Base-by-base conservation (phyloP, 2,888 invertebrate genomes). In the Galeruca laticollis region DNA sequence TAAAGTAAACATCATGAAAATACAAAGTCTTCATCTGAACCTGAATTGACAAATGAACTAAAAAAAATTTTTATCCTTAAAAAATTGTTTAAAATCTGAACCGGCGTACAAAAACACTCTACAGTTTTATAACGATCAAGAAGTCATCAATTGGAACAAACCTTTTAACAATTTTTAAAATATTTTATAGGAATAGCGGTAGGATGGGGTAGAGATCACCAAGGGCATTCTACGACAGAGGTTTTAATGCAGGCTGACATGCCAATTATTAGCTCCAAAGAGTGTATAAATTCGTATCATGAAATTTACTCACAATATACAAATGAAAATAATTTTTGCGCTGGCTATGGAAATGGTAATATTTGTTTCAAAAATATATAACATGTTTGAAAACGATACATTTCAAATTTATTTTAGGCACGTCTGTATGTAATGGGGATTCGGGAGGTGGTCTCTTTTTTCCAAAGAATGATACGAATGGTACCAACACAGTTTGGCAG, bases 271-370 rank as follows among this genome's bases (percentile, higher is more conserved):
- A 87, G 88, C 74, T 87, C 88, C 59, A 86, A 87, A 76, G 88
- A 87, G 2, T 90, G 90, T 80, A 86, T 90, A 75, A 84, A 88
- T 67, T 89, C 90, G 0, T 88, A 89, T 81, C 87, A 87, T 75
- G 88, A 89, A 63, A 90, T 90, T 84, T 90, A 89, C 81, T 87
- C 87, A 0, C 84, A 87, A 47, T 90, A 89, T 80, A 88, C 89
- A 0, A 88, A 88, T 0, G n/a, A 51, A 35, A 88, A 85, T 75
- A 89, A 89, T 0, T 90, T 83, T 69, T 87, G 87, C 73, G 87
- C 86, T 3, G 86, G 86, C 15, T n/a, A 59, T 21, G 18, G 31
- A 26, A 54, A 31, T 11, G 52, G 31, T 26, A 54, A 54, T 51
- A 9, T 37, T 11, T 18, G 1, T 8, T 18, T 47, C 0, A 47